phyloP scores from a whole-genome alignment of 2,797 vertebrate genomes.

The Enteromius afrohamiltoni region DNA sequence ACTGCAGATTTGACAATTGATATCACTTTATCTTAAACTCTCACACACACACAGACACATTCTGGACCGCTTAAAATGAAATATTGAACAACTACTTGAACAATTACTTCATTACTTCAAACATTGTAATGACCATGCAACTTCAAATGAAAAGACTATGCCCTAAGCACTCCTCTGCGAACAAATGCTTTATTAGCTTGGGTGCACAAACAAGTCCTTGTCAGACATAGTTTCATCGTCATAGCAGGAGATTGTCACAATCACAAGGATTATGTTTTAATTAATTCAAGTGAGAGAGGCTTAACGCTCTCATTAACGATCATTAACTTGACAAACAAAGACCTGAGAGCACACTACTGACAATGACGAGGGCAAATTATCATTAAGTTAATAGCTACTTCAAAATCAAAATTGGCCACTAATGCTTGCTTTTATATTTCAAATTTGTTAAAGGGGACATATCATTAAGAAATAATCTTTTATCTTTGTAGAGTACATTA shows the following conservation, averaged over 20 bases:
- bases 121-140: constrained; percentile 53
- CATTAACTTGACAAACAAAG: constrained; percentile 64
- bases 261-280: constrained; percentile 67
- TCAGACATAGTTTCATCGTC: constrained; percentile 57
- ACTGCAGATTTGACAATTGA: background rate
- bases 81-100: background rate
- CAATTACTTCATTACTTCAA: constrained; percentile 61
- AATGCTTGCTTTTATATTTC: constrained; percentile 43
- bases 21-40: background rate
- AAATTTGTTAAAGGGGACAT: background rate
- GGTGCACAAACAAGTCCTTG: constrained; percentile 63
- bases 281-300: constrained; percentile 59
- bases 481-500: background rate
- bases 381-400: constrained; percentile 56
- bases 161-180: constrained; percentile 41
- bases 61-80: background rate
- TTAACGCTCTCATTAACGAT: constrained; percentile 58
- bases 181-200: constrained; percentile 57
- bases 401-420: constrained; percentile 39
- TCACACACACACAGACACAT: background rate
- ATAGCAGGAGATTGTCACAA: constrained; percentile 63
- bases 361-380: constrained; percentile 50
- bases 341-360: constrained; percentile 45
- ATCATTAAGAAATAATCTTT: background rate
- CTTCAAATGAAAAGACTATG: constrained; percentile 39